These are phyloP conservation scores for Cheilosia vulpina DNA, from an alignment of 2,888 invertebrate genomes.

Conservation along the genomic window DNA sequence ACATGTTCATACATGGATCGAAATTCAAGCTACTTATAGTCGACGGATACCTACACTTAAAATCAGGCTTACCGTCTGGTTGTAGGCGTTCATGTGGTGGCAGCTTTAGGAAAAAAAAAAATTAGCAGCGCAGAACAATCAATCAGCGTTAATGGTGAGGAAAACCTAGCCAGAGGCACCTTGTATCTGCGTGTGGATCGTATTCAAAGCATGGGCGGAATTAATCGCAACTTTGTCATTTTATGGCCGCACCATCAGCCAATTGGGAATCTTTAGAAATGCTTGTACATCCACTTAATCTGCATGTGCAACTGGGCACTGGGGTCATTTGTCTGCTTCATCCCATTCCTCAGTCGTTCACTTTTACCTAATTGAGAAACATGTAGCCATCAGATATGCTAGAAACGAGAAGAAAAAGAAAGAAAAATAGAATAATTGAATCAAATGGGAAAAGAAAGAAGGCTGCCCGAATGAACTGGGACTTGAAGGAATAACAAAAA, in stretches of 20 bases:
- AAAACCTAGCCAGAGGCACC: not conserved
- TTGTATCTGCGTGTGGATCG: slow-evolving; percentile 19
- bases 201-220: not conserved
- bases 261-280: slow-evolving; percentile 21
- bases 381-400: slow-evolving; percentile 43
- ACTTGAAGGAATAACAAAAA: slow-evolving; percentile 16
- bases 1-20: not conserved
- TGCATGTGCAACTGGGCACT: slow-evolving; percentile 48
- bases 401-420: not conserved
- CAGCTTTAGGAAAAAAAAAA: slow-evolving; percentile 26
- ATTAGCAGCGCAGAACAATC: slow-evolving; percentile 20
- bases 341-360: slow-evolving; percentile 28
- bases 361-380: slow-evolving; percentile 63
- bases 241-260: not conserved
- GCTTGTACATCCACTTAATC: slow-evolving; percentile 29
- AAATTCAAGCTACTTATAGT: no score
- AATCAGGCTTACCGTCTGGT: not conserved
- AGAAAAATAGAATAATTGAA: slow-evolving; percentile 62
- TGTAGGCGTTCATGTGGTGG: slow-evolving; percentile 43
- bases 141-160: not conserved
- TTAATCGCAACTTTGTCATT: no score
- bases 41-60: not conserved
- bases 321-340: slow-evolving; percentile 53
- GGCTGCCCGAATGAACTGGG: slow-evolving; percentile 44
- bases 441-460: slow-evolving; percentile 65